Evolutionary conservation across 2,797 vertebrate genomes (phyloP).

Genomic region (Micropoecilia bifurca): DNA sequence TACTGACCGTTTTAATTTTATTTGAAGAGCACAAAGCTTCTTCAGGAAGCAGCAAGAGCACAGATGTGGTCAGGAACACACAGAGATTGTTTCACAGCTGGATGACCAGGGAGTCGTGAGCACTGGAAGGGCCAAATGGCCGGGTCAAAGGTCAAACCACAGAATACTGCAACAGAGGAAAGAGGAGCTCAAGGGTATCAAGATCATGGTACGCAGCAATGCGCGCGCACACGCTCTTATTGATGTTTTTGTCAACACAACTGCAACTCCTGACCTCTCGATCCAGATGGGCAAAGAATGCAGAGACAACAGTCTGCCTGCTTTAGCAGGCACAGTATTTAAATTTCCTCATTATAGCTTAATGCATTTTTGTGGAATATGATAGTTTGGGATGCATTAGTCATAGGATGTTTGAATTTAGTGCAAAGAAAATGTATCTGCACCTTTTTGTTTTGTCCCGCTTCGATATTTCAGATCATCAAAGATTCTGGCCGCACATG

Average conservation of each 20-base stretch:
- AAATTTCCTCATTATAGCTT: not conserved
- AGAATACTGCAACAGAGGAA: constrained; percentile 53
- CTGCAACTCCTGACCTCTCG: constrained; percentile 42
- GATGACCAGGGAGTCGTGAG: constrained; percentile 53
- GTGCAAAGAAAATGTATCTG: not conserved
- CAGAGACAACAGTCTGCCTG: not conserved
- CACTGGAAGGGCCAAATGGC: constrained; percentile 58
- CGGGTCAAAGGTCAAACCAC: constrained; percentile 64
- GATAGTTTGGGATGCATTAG: not conserved
- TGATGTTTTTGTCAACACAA: constrained; percentile 38
- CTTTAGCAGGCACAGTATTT: not conserved
- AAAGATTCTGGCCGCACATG: not conserved
- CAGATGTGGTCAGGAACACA: constrained; percentile 42
- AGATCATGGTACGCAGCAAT: constrained; percentile 10
- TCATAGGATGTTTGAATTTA: not conserved
- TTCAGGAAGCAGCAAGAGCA: constrained; percentile 30
- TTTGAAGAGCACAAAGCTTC: constrained; percentile 23
- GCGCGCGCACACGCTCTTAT: constrained; percentile 25
- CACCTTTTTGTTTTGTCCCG: not conserved
- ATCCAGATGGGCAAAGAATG: constrained; percentile 47
- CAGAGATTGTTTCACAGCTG: constrained; percentile 66
- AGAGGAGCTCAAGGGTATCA: constrained; percentile 28
- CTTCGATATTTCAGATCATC: not conserved
- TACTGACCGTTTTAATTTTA: constrained; percentile 11
- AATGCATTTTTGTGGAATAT: not conserved